Base-by-base conservation (phyloP, 2,888 invertebrate species). In the Hyppa rectilinea region DNA sequence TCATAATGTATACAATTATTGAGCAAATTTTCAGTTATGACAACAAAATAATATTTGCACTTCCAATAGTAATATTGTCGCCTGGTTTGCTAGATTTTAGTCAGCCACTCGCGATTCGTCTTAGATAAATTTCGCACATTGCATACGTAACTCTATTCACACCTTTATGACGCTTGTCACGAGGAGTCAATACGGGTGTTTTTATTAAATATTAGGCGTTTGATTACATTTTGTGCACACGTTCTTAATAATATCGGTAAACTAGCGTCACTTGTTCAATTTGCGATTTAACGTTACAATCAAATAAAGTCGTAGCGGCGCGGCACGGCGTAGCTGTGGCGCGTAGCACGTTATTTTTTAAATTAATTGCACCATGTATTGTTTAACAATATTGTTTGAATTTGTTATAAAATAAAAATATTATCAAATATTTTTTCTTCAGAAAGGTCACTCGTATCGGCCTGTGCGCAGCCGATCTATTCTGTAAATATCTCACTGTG, bases 101-200 rank as follows among this genome's bases (percentile, higher is more conserved):
- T 53, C 17, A 31, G 31, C 23, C 2, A 36, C 0, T 43, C 34
- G 55, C 20, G 40, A 36, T 12, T 40, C 29, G 26, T 36, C 64
- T 53, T 50, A 68, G 62, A 36, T 58, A 55, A 49, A 70, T 69
- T 78, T 78, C 66, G 34, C 84, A 71, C 56, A 68, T 62, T 53
- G 23, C 43, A 43, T 76, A 62, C 55, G 67, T 63, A 84, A 82
- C 58, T 75, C 49, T 43, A 23, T 64, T 79, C 58, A 20, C 47
- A 71, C 53, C n/a, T 52, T 9, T 36, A 50, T 73, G 78, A 79
- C 80, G 80, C 38, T 53, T 38, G 49, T 85, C 83, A 83, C 80
- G 80, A 77, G 49, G 10, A 58, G 70, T 62, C 61, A 80, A 83
- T 76, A 82, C 62, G 76, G 80, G 65, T 83, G 70, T 81, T 83